phyloP scores from a whole-genome alignment of 2,113 vertebrate species.

The Bungarus multicinctus region DNA sequence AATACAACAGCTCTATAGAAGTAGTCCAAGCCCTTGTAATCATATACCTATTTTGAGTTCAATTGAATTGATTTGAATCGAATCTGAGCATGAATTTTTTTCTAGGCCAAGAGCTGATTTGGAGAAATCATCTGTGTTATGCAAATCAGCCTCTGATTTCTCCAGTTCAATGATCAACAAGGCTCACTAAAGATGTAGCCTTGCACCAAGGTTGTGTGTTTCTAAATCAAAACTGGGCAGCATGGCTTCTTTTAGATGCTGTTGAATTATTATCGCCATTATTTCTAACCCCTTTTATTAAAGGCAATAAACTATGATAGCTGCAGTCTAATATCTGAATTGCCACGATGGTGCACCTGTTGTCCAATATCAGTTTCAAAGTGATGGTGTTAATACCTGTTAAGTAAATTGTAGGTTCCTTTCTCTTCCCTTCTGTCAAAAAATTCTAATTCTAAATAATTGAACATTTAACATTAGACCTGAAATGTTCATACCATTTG shows the following conservation, averaged over 20 bases:
- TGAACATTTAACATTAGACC: not conserved
- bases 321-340: not conserved
- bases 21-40: not conserved
- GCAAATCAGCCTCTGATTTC: not conserved
- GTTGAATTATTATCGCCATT: not conserved
- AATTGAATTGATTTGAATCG: not conserved
- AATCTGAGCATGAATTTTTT: not conserved
- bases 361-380: not conserved
- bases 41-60: not conserved
- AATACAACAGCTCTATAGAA: not conserved
- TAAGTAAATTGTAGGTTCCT: not conserved
- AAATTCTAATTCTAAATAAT: not conserved
- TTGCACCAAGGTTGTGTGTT: not conserved
- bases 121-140: not conserved
- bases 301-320: not conserved
- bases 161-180: not conserved
- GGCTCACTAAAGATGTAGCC: not conserved
- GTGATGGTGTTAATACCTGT: not conserved
- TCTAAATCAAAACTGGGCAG: not conserved
- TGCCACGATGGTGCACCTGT: not conserved
- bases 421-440: not conserved
- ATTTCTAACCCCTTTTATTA: not conserved
- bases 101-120: not conserved
- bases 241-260: not conserved
- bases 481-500: not conserved